phyloP scores from a whole-genome alignment of 2,113 vertebrate genomes.

The Sinocyclocheilus maitianheensis region DNA sequence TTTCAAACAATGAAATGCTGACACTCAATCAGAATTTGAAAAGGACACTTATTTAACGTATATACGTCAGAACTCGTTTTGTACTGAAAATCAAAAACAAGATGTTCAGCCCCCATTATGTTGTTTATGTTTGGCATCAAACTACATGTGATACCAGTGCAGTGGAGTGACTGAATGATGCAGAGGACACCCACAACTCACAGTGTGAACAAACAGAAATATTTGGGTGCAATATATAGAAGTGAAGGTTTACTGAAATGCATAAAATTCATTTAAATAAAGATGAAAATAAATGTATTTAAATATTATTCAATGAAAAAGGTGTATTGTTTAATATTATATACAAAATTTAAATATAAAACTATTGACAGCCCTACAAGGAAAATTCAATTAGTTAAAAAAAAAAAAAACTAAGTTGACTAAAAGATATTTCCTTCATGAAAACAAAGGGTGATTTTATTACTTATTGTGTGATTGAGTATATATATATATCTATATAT shows the following conservation, averaged over 20 bases:
- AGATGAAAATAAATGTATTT: not conserved
- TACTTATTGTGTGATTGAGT: not conserved
- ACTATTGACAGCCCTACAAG: too few relatives aligned
- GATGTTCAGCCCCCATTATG: not conserved
- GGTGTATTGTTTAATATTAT: too few relatives aligned
- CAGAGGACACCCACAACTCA: not conserved
- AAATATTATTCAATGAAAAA: too few relatives aligned
- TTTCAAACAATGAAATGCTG: not conserved
- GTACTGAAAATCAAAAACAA: not conserved
- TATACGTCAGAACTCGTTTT: not conserved
- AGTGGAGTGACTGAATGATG: not conserved
- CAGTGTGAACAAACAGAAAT: slow-evolving; percentile 6
- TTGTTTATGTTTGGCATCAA: not conserved
- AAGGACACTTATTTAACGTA: not conserved
- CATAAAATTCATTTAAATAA: not conserved
- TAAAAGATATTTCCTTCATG: too few relatives aligned
- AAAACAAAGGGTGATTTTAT: not conserved
- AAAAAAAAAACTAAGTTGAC: too few relatives aligned
- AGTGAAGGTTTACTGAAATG: not conserved
- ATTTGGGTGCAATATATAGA: not conserved
- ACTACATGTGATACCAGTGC: not conserved
- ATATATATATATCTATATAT: not conserved
- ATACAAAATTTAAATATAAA: too few relatives aligned
- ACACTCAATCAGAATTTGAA: not conserved
- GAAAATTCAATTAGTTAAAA: too few relatives aligned